A percentile compares a stretch with the other conserved stretches of the same genome.
Evolutionary conservation across 1,140 invertebrate species (phyloP).

Genomic region (Trichoplusia ni): DNA sequence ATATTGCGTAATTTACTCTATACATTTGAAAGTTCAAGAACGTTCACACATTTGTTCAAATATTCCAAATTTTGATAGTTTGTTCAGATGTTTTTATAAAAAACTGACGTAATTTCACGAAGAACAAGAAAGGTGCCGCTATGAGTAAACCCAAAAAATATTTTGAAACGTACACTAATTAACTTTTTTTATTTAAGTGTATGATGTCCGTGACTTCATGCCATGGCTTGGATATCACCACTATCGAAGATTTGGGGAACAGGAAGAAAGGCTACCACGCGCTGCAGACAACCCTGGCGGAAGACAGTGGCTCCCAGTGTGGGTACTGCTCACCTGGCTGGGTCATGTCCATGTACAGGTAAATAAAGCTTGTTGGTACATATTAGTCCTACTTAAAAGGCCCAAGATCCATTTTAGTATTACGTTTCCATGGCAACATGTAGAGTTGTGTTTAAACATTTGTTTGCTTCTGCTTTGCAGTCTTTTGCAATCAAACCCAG

Average conservation of each 20-base stretch:
- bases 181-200: slow-evolving; percentile 78
- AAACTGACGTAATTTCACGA: too few species aligned
- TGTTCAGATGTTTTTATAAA: too few species aligned
- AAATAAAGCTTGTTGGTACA: too few species aligned
- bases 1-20: too few species aligned
- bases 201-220: slow-evolving; percentile 86
- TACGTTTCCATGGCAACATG: too few species aligned
- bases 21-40: too few species aligned
- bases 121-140: too few species aligned
- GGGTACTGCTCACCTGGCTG: slow-evolving; percentile 92
- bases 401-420: too few species aligned
- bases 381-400: too few species aligned
- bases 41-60: too few species aligned
- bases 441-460: too few species aligned
- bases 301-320: slow-evolving; percentile 89
- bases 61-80: too few species aligned
- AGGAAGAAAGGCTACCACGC: slow-evolving; percentile 86
- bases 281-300: slow-evolving; percentile 85
- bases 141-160: not conserved
- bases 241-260: slow-evolving; percentile 89
- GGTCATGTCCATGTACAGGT: slow-evolving; percentile 91
- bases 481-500: slow-evolving; percentile 64
- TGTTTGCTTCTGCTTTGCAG: slow-evolving; percentile 36
- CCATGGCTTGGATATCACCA: slow-evolving; percentile 88
- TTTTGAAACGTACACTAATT: not conserved